phyloP scores from a whole-genome alignment of 92 coral and sea anemone species.

The Porites divaricata region DNA sequence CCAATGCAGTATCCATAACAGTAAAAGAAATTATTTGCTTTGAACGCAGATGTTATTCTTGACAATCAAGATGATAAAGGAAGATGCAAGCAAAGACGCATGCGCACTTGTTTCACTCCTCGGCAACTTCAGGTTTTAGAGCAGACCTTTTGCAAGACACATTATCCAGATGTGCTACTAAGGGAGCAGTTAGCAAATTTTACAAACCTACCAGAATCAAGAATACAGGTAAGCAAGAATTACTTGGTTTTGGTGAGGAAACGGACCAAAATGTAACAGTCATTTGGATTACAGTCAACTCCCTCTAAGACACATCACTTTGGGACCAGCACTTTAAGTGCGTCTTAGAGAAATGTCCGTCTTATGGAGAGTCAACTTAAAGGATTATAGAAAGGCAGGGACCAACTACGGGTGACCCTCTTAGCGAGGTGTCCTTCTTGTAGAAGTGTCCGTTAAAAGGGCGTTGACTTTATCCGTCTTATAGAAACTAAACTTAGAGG shows the following conservation, averaged over 20 bases:
- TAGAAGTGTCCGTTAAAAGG: no score
- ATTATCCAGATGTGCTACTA: slow-evolving; percentile 95
- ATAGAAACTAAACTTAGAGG: no score
- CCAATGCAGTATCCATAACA: background rate
- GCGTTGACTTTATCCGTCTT: no score
- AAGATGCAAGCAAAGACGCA: slow-evolving; percentile 87
- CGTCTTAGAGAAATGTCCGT: no score
- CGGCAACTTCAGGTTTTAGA: slow-evolving; percentile 96
- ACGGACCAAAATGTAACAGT: background rate
- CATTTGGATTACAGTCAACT: no score
- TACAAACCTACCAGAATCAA: slow-evolving; percentile 91
- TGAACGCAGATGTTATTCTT: slow-evolving; percentile 72
- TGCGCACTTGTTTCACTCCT: slow-evolving; percentile 97
- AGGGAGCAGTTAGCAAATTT: slow-evolving; percentile 94
- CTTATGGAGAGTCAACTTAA: no score
- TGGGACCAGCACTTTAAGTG: no score
- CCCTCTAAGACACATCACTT: no score
- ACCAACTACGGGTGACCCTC: no score
- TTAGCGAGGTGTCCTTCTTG: no score
- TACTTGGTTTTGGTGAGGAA: background rate
- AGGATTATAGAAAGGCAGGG: no score
- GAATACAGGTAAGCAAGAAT: slow-evolving; percentile 78
- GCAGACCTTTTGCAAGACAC: slow-evolving; percentile 92
- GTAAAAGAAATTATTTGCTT: background rate
- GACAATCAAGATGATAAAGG: slow-evolving; percentile 79